phyloP scores from a whole-genome alignment of 2,888 invertebrate species.

The Drosophila cyrtoloma region DNA sequence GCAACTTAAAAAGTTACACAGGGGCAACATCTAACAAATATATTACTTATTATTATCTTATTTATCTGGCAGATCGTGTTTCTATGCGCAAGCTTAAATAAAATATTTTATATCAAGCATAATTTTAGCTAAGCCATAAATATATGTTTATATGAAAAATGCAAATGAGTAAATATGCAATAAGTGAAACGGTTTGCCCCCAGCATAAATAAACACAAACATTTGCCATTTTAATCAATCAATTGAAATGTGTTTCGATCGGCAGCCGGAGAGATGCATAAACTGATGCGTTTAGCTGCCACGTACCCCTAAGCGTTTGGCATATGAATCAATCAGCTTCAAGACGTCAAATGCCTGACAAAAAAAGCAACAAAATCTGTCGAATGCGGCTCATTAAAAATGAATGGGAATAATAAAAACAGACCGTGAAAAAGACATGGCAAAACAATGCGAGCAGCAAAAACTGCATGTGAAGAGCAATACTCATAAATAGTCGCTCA shows the following conservation, averaged over 20 bases:
- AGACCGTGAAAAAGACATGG: conserved; percentile 23
- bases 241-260: conserved; percentile 15
- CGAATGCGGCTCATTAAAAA: conserved; percentile 57
- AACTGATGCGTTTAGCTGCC: conserved; percentile 13
- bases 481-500: conserved; percentile 35
- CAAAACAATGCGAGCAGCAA: conserved; percentile 24
- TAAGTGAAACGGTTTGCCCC: conserved; percentile 22
- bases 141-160: background rate
- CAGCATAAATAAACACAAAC: conserved; percentile 36
- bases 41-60: background rate
- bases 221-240: conserved; percentile 54
- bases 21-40: background rate
- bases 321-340: conserved; percentile 63
- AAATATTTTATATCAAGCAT: conserved; percentile 3
- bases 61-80: background rate
- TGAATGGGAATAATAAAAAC: conserved; percentile 44
- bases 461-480: conserved; percentile 23
- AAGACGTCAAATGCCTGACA: conserved; percentile 55
- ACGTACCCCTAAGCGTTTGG: conserved; percentile 16
- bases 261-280: conserved; percentile 10
- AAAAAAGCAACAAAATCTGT: conserved; percentile 29
- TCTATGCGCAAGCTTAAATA: background rate
- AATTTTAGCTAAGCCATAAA: background rate
- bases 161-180: conserved; percentile 39
- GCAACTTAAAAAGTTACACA: background rate